Evolutionary conservation across 2,888 invertebrate genomes (phyloP), one percentile per base, ranked within the genome.

Genomic region (Parnassius mnemosyne): DNA sequence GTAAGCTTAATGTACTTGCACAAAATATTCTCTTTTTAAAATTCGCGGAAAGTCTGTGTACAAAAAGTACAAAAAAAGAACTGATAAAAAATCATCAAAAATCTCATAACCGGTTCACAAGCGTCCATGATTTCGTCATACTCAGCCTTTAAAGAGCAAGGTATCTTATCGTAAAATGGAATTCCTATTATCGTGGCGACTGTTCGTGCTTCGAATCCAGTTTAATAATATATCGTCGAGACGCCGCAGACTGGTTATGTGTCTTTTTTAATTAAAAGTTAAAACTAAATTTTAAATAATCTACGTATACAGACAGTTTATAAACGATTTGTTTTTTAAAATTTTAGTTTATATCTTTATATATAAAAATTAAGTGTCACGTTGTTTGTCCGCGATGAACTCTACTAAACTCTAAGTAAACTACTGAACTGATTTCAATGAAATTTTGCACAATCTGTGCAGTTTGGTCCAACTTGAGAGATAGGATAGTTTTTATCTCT

Each of bases 221-320:
- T 65, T 64, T 58, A 54, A 52, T 57, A 65, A 57, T 55, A 50
- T 55, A 50, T 55, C 53, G 58, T 10, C 58, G 57, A 47, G 56
- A 60, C 57, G 66, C 61, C 60, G 60, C 54, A 44, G 61, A 64
- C 66, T 61, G 60, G 66, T 67, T 65, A 63, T 50, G 25, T 55
- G 25, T 53, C 10, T 53, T 46, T 53, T 59, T 42, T 16, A 43
- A 10, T 42, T 47, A 58, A 51, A 10, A 34, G 16, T 42, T 53
- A 41, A 47, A 49, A 41, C 34, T 59, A 34, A 52, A 10, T 12
- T 52, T 51, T 52, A 25, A 34, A 34, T 34, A 34, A 20, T 20
- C 20, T 5, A 34, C 1, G 0, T 7, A 34, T 34, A 34, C 34
- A 34, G 34, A 34, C 7, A 34, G 34, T 34, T 34, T 20, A 20